phyloP scores from a whole-genome alignment of 2,797 vertebrate species.

The Nyctalus aviator region DNA sequence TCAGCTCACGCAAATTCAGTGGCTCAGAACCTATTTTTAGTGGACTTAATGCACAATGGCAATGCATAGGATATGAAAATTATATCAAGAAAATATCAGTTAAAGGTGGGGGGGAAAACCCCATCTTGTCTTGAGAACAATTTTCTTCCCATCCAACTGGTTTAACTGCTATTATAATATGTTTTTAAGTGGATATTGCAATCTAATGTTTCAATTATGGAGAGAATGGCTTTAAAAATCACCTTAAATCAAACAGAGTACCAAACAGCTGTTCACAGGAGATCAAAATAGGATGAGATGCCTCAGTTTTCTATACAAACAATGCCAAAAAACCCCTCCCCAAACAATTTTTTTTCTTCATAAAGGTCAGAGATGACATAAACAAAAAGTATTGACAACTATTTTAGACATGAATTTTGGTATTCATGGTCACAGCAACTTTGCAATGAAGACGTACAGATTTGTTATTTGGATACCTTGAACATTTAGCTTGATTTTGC shows the following conservation, averaged over 20 bases:
- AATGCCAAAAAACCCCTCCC: not conserved
- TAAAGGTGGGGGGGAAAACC: not conserved
- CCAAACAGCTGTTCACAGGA: not conserved
- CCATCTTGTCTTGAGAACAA: not conserved
- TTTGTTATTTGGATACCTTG: conserved; percentile 91
- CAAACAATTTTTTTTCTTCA: not conserved
- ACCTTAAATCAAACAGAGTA: not conserved
- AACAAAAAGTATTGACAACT: not conserved
- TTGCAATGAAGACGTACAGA: not conserved
- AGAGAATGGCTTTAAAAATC: not conserved
- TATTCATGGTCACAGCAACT: not conserved
- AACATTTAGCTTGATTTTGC: conserved; percentile 96
- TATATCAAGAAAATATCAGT: not conserved
- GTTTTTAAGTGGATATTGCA: not conserved
- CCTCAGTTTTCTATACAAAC: not conserved
- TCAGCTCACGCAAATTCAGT: not conserved
- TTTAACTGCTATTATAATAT: not conserved
- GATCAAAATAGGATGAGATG: not conserved
- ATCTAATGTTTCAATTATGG: not conserved
- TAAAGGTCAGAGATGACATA: not conserved
- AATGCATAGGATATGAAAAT: not conserved
- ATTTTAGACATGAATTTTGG: not conserved
- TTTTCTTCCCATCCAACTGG: not conserved
- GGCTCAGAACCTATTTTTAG: not conserved
- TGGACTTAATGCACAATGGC: not conserved